Conservation (phyloP, 2,888 invertebrate species). For the Tachina fera region DNA sequence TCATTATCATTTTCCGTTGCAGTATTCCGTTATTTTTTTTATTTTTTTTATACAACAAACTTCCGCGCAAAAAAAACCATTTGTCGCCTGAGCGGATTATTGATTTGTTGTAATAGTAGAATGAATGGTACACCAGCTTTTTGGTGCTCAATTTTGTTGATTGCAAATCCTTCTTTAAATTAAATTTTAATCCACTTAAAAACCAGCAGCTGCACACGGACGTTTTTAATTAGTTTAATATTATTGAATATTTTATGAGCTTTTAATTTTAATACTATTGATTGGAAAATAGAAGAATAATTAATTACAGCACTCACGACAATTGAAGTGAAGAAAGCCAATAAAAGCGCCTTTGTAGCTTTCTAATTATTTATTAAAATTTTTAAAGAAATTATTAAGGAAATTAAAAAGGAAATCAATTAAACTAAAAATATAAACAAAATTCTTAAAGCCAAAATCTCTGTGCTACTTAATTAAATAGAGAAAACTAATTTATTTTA, state of each 20-base stretch:
- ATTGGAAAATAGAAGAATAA: not conserved
- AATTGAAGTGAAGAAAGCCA: not conserved
- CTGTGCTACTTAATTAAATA: not conserved
- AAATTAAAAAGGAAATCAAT: not conserved
- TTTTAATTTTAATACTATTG: constrained; percentile 15
- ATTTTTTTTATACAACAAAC: not conserved
- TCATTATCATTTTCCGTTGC: not conserved
- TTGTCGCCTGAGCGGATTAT: constrained; percentile 23
- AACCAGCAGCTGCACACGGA: not conserved
- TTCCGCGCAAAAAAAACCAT: not conserved
- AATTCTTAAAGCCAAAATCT: not conserved
- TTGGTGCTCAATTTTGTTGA: not conserved
- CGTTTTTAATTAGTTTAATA: not conserved
- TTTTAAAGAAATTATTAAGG: no score
- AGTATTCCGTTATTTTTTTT: no score
- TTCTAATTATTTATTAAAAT: no score
- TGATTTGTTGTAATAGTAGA: constrained; percentile 9
- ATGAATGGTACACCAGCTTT: not conserved
- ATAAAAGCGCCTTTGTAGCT: not conserved
- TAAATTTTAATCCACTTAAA: constrained; percentile 16
- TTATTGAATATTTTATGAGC: constrained; percentile 25
- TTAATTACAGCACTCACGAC: not conserved
- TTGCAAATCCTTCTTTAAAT: not conserved
- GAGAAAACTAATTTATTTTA: not conserved
- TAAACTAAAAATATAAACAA: no score